A percentile compares a stretch with the other conserved stretches of the same genome.
phyloP scores from a whole-genome alignment of 2,113 vertebrate genomes.

The Rissa tridactyla region DNA sequence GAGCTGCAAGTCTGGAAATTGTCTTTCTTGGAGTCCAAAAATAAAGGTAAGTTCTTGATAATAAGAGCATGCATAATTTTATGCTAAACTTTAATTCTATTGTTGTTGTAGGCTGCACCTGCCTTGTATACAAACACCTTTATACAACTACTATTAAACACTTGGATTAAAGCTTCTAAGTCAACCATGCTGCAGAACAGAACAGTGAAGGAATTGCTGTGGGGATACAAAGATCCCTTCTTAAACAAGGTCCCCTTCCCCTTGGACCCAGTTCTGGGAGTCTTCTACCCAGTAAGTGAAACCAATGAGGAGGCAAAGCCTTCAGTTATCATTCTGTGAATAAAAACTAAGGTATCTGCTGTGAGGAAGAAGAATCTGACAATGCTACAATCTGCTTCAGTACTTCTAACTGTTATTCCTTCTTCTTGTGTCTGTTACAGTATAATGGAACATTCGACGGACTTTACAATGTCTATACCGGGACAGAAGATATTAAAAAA shows the following conservation, averaged over 20 bases:
- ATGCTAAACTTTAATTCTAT: not conserved
- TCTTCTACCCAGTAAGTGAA: conserved; percentile 84
- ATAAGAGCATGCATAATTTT: not conserved
- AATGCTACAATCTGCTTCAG: not conserved
- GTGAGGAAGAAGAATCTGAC: not conserved
- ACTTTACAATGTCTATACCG: conserved; percentile 81
- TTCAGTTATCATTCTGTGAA: not conserved
- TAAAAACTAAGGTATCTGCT: not conserved
- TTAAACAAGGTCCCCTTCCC: conserved; percentile 50
- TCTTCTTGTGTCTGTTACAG: conserved; percentile 69
- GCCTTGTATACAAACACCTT: not conserved
- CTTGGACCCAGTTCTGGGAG: conserved; percentile 59
- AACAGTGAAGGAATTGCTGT: conserved; percentile 85
- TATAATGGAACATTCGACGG: conserved; percentile 90
- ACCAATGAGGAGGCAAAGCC: not conserved
- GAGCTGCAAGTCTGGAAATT: not conserved
- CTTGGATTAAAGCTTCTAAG: conserved; percentile 66
- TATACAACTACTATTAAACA: conserved; percentile 57
- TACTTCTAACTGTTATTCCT: not conserved
- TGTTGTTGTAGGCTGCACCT: conserved; percentile 77
- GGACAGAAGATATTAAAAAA: conserved; percentile 81
- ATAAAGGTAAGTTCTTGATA: not conserved
- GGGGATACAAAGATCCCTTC: conserved; percentile 89
- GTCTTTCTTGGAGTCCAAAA: not conserved
- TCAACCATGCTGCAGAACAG: conserved; percentile 83